phyloP scores from a whole-genome alignment of 2,888 invertebrate species.

The Choristoneura rosaceana region DNA sequence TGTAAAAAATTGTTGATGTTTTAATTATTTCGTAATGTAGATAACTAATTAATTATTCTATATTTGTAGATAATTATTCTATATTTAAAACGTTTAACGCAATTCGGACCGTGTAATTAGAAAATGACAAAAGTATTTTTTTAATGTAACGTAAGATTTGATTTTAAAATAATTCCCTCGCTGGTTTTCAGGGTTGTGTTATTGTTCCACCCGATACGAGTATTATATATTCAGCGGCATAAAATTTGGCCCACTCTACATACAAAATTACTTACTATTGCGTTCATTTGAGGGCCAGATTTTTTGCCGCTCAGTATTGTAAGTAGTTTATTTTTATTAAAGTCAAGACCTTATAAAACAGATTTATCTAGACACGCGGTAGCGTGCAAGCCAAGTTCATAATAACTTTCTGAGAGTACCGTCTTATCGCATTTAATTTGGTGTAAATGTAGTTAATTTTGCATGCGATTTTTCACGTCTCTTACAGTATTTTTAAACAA shows the following conservation, averaged over 20 bases:
- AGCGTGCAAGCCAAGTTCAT: too few relatives aligned
- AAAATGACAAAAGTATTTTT: constrained; percentile 38
- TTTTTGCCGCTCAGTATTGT: too few relatives aligned
- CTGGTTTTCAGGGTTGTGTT: constrained; percentile 29
- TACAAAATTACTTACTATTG: too few relatives aligned
- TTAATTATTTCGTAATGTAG: background rate
- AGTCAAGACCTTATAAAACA: background rate
- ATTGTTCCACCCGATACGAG: constrained; percentile 26
- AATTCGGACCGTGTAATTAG: constrained; percentile 26
- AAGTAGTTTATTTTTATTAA: background rate
- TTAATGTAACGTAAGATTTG: constrained; percentile 29
- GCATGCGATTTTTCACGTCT: constrained; percentile 49
- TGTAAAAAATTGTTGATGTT: constrained; percentile 19
- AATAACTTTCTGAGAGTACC: background rate
- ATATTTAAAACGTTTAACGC: constrained; percentile 14
- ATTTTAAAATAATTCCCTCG: constrained; percentile 15
- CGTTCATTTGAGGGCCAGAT: too few relatives aligned
- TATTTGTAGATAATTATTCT: too few relatives aligned
- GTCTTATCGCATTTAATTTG: constrained; percentile 1
- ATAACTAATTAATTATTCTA: too few relatives aligned
- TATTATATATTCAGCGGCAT: too few relatives aligned
- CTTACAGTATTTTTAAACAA: constrained; percentile 54
- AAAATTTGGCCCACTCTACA: too few relatives aligned
- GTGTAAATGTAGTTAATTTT: background rate
- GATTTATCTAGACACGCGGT: too few relatives aligned